These are phyloP conservation scores for Sinonovacula constricta DNA, from an alignment of 1,140 invertebrate genomes.

Conservation along the genomic window DNA sequence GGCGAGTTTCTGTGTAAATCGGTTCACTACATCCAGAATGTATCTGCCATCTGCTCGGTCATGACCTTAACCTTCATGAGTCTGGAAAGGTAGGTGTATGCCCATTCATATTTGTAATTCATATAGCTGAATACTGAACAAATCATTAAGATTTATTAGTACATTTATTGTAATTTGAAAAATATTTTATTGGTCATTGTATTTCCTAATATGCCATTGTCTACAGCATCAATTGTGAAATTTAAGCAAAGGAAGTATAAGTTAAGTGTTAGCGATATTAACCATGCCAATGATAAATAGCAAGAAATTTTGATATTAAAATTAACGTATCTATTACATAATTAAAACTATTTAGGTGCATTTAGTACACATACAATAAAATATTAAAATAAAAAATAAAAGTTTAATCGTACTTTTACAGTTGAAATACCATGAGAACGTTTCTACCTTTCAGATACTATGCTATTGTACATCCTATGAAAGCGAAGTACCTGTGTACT, in stretches of 20 bases:
- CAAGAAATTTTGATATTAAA: no score
- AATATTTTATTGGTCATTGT: no score
- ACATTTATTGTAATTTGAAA: background rate
- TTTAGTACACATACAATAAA: no score
- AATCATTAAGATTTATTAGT: background rate
- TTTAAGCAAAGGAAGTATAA: no score
- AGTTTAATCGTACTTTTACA: background rate
- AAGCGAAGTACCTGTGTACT: slow-evolving; percentile 86
- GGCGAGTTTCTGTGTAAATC: slow-evolving; percentile 86
- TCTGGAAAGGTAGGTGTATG: slow-evolving; percentile 85
- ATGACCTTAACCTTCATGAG: slow-evolving; percentile 89
- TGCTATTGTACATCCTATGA: slow-evolving; percentile 88
- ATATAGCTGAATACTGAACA: background rate
- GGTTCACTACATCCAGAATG: slow-evolving; percentile 88
- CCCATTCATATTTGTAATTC: no score
- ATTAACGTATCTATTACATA: no score
- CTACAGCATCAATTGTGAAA: no score
- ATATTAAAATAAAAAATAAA: background rate
- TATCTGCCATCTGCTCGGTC: slow-evolving; percentile 88
- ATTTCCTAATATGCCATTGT: no score
- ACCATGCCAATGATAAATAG: no score
- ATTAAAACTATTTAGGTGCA: no score
- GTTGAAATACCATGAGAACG: background rate
- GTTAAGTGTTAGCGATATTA: no score
- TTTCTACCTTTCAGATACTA: slow-evolving; percentile 85